Percentiles rank a stretch among this genome's conserved stretches.
Conservation (phyloP, 2,888 invertebrate species). For the Agrochola litura region DNA sequence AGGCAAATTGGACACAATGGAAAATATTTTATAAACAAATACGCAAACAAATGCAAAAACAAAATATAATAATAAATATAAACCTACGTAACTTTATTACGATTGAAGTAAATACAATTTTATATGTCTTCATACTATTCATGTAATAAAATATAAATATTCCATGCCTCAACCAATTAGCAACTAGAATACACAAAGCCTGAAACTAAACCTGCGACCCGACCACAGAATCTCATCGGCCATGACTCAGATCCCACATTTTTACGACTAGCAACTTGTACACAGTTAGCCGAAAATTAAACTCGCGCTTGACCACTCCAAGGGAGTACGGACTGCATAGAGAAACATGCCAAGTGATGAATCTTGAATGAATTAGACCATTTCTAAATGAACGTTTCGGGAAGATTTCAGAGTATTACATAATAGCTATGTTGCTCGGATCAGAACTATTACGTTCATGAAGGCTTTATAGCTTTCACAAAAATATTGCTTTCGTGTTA, state of each 20-base stretch:
- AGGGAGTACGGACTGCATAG: neutral
- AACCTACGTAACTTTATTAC: neutral
- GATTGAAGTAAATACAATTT: neutral
- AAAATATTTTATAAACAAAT: neutral
- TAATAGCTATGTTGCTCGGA: neutral
- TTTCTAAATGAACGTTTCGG: neutral
- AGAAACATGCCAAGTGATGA: neutral
- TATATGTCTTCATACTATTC: neutral
- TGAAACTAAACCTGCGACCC: neutral
- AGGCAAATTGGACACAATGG: neutral
- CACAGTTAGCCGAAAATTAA: neutral
- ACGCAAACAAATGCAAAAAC: too few relatives aligned
- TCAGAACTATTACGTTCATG: neutral
- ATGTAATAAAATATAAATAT: neutral
- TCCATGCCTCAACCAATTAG: neutral
- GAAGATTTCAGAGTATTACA: slow-evolving; percentile 1
- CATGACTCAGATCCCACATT: neutral
- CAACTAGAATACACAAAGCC: neutral
- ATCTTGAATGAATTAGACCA: neutral
- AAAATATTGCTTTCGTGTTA: neutral
- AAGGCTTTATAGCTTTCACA: neutral
- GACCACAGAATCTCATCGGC: neutral
- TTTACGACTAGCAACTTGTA: neutral
- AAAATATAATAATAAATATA: too few relatives aligned
- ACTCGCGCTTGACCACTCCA: neutral